Conservation (phyloP, 2,888 invertebrate species). For the Steinernema hermaphroditum region DNA sequence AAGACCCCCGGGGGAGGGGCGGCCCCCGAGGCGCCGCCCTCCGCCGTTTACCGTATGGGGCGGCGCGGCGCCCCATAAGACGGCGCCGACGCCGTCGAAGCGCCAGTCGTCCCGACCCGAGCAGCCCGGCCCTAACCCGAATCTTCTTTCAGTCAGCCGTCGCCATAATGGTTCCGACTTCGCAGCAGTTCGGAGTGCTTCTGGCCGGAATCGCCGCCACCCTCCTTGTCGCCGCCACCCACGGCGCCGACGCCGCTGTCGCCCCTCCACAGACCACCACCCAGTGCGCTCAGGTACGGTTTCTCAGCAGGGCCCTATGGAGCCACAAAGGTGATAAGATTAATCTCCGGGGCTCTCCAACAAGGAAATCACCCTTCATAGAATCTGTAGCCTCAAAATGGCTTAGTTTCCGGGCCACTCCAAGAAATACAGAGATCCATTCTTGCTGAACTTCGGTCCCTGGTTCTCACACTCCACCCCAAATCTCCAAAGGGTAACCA, state of each 20-base stretch:
- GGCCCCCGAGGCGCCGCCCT: not conserved
- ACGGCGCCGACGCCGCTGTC: constrained; percentile 9
- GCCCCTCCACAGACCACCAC: constrained; percentile 8
- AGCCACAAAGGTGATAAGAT: no score
- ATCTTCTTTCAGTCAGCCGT: not conserved
- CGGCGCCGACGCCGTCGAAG: not conserved
- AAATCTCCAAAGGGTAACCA: no score
- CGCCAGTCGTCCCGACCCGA: not conserved
- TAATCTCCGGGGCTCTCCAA: no score
- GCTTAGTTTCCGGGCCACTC: no score
- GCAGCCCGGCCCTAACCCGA: not conserved
- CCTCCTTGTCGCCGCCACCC: not conserved
- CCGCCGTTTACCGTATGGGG: constrained; percentile 20
- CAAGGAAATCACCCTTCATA: no score
- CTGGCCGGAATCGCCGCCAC: not conserved
- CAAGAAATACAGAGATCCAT: no score
- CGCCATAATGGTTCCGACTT: not conserved
- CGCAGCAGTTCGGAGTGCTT: constrained; percentile 15
- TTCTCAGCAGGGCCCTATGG: not conserved
- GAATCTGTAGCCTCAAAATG: no score
- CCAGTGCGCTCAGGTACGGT: constrained; percentile 18
- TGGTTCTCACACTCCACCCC: no score
- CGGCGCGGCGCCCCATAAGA: constrained; percentile 14
- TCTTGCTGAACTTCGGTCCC: no score
- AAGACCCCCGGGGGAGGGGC: not conserved